phyloP scores from a whole-genome alignment of 2,113 vertebrate genomes.

The Phocoena phocoena region DNA sequence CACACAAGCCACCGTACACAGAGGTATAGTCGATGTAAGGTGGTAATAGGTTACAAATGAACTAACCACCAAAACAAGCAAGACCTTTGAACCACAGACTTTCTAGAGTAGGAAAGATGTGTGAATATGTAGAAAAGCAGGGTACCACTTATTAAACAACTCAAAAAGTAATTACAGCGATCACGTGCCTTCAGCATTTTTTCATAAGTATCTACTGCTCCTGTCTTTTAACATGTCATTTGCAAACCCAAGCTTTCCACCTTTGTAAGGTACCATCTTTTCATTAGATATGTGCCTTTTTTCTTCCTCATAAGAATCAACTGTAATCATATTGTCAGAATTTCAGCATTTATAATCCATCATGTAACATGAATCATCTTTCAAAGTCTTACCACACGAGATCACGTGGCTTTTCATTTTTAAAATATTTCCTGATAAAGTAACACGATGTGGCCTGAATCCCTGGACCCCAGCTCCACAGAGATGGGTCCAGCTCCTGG shows the following conservation, averaged over 20 bases:
- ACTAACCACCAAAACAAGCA: neutral
- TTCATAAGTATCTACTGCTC: neutral
- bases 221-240: neutral
- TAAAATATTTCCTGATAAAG: neutral
- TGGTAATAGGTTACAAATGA: neutral
- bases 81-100: neutral
- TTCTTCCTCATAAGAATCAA: neutral
- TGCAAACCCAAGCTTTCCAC: neutral
- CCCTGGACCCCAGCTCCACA: neutral
- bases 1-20: neutral
- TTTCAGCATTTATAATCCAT: neutral
- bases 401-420: neutral
- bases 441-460: neutral
- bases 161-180: neutral
- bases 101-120: neutral
- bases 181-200: neutral
- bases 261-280: neutral
- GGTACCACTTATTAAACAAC: neutral
- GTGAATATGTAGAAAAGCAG: neutral
- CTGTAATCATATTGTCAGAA: neutral
- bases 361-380: neutral
- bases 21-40: neutral
- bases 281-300: neutral
- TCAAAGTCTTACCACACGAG: neutral
- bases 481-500: neutral